Evolutionary conservation across 1,140 invertebrate genomes (phyloP).

Genomic region (Muscidifurax raptorellus): DNA sequence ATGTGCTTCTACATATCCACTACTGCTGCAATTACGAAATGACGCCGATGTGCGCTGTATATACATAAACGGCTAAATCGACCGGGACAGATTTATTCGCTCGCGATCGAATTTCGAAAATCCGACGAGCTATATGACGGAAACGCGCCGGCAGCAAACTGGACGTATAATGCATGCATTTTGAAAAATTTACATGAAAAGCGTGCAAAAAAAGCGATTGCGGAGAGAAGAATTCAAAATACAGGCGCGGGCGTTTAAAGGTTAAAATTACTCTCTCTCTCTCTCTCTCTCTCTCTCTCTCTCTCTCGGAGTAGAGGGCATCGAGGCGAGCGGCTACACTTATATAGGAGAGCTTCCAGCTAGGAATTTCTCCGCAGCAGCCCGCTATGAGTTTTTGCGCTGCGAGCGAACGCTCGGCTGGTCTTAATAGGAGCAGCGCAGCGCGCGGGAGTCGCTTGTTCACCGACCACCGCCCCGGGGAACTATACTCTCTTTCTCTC

Average conservation of each 20-base stretch:
- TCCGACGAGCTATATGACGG: too few species aligned
- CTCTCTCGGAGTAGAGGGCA: not conserved
- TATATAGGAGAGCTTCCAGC: conserved; percentile 8
- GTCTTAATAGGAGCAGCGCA: conserved; percentile 2
- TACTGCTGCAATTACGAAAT: not conserved
- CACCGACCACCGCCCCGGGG: conserved; percentile 9
- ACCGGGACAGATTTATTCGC: not conserved
- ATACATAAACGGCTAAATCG: not conserved
- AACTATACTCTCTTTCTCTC: not conserved
- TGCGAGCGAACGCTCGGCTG: not conserved
- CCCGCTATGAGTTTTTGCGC: conserved; percentile 13
- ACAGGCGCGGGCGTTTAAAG: conserved; percentile 35
- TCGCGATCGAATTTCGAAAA: too few species aligned
- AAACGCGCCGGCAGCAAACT: too few species aligned
- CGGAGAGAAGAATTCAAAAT: not conserved
- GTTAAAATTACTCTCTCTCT: conserved; percentile 46
- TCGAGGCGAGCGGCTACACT: not conserved
- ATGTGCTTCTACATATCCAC: too few species aligned
- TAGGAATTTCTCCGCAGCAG: conserved; percentile 32
- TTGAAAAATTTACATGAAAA: conserved; percentile 45
- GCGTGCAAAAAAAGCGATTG: not conserved
- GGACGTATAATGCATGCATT: too few species aligned
- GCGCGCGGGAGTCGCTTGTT: not conserved
- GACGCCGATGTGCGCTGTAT: not conserved
- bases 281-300: too few species aligned